Evolutionary conservation across 2,797 vertebrate species (phyloP), one percentile per base, ranked within the genome.

Genomic region (Pseudochirops corinnae): DNA sequence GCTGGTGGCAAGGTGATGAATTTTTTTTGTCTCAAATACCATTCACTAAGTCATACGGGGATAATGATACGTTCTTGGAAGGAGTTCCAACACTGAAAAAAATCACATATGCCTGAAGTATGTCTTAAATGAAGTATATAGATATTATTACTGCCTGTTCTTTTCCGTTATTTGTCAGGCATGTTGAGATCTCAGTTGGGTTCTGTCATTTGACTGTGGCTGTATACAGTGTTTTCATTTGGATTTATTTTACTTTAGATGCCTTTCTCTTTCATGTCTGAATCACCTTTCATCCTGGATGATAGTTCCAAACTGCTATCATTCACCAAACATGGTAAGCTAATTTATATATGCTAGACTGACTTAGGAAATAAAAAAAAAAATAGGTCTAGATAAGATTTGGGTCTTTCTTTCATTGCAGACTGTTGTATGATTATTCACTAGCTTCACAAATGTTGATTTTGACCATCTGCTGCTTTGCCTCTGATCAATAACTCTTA

Each of bases 161-260:
- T 39, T 74, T 74, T 39, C 74, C 13, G 50, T 50, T 87, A 50
- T 87, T 87, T 87, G 39, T 87, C 74, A 87, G 21, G 74, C 24
- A 26, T 87, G 39, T 87, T 50, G 74, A 87, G 21, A 26, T 46
- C 39, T 87, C 39, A 50, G n/a, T 55, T 96, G 12, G 0, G 0
- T 90, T 96, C 52, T 94, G 5, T 9, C 92, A n/a, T 93, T 95
- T 91, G 50, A 87, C 91, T 93, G 21, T 57, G 14, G 6, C 26
- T 87, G 39, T 50, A 26, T 87, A 50, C 6, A 7, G 18, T 50
- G 39, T 50, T 13, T 0, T 91, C 31, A 55, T 91, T 94, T 95
- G 55, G 14, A 18, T 94, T 95, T 96, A 56, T 92, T 96, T 94
- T 91, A 93, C 29, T 92, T 91, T 67, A 90, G 94, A 92, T 91